Conservation (phyloP, 2,797 vertebrate species). For the Premnoplex brunnescens region DNA sequence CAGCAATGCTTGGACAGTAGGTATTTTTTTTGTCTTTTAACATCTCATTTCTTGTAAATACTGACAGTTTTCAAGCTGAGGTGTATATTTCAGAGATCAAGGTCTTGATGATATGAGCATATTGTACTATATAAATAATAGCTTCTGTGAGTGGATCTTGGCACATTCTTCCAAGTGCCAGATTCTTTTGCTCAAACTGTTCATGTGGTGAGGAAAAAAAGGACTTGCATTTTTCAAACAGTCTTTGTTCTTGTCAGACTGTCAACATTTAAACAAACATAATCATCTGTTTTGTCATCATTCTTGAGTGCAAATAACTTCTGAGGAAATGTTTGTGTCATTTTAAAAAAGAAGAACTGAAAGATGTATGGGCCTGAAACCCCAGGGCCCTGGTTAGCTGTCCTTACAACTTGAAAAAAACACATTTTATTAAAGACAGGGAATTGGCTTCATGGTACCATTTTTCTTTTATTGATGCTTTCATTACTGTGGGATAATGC, state of each 20-base stretch:
- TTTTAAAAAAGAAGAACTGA: background rate
- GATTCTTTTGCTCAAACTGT: constrained; percentile 28
- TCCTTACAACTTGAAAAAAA: background rate
- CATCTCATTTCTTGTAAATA: constrained; percentile 2
- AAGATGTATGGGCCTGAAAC: background rate
- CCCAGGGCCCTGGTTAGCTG: background rate
- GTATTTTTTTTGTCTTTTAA: background rate
- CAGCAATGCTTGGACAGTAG: constrained; percentile 3
- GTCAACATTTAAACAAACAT: constrained; percentile 40
- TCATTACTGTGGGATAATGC: background rate
- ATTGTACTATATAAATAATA: constrained; percentile 63
- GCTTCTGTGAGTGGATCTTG: constrained; percentile 22
- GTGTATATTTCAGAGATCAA: constrained; percentile 57
- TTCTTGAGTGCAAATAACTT: constrained; percentile 28
- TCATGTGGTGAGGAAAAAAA: constrained; percentile 7
- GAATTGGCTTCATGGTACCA: background rate
- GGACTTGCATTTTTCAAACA: constrained; percentile 14
- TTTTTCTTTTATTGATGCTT: background rate
- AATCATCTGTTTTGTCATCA: constrained; percentile 42
- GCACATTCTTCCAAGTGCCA: constrained; percentile 27
- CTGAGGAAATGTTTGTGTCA: background rate
- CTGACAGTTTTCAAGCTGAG: constrained; percentile 54
- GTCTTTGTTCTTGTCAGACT: constrained; percentile 47
- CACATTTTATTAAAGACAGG: background rate
- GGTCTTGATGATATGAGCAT: constrained; percentile 55